Conservation (phyloP, 2,888 invertebrate genomes). For the Xestia xanthographa region DNA sequence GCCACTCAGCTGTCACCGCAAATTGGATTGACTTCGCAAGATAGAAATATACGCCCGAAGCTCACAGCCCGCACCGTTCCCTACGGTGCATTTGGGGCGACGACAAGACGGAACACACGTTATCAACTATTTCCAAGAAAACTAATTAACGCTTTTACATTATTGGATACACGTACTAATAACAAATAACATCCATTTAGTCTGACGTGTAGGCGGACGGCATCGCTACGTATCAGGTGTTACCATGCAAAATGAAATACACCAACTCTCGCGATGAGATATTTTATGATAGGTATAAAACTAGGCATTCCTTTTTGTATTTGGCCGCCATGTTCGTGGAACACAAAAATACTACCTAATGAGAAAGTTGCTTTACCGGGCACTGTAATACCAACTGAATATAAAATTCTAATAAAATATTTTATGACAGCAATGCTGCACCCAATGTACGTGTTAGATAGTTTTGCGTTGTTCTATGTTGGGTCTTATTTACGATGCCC, state of each 20-base stretch:
- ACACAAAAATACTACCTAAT: conserved; percentile 60
- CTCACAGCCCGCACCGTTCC: conserved; percentile 54
- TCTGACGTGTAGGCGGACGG: conserved; percentile 4
- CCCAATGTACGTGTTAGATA: conserved; percentile 65
- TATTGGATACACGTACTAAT: conserved; percentile 17
- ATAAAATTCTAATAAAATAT: conserved; percentile 71
- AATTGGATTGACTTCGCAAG: conserved; percentile 84
- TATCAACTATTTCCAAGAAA: conserved; percentile 41
- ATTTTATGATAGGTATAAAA: conserved; percentile 62
- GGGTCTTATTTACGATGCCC: conserved; percentile 74
- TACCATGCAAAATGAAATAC: conserved; percentile 38
- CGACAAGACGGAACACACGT: conserved; percentile 50
- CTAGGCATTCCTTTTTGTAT: conserved; percentile 40
- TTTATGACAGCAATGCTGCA: conserved; percentile 69
- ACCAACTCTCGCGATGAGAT: conserved; percentile 23
- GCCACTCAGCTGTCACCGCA: conserved; percentile 79
- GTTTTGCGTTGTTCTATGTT: conserved; percentile 70
- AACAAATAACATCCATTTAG: conserved; percentile 17
- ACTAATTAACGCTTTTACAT: conserved; percentile 39
- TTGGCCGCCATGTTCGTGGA: conserved; percentile 30
- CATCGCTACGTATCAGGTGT: conserved; percentile 23
- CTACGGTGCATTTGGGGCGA: conserved; percentile 71
- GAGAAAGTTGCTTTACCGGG: conserved; percentile 62
- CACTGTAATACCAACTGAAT: conserved; percentile 61
- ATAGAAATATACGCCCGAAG: conserved; percentile 75